phyloP scores from a whole-genome alignment of 1,140 invertebrate species.

The Drosophila lini region DNA sequence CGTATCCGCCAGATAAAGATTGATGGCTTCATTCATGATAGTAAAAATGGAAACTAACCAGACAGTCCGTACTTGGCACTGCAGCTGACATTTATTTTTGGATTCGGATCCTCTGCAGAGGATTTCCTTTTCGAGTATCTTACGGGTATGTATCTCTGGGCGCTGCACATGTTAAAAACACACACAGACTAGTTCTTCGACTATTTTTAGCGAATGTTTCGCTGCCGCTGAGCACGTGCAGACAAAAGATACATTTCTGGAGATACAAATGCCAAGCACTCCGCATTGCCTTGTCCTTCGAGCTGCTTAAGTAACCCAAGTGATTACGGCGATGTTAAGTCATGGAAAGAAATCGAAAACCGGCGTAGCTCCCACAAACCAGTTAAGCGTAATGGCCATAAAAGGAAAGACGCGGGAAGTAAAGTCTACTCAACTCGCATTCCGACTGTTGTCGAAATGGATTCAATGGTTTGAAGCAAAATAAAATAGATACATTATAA shows the following conservation, averaged over 20 bases:
- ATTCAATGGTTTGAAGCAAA: neutral
- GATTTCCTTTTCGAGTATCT: constrained; percentile 23
- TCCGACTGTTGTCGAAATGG: constrained; percentile 8
- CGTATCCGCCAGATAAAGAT: constrained; percentile 61
- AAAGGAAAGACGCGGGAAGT: constrained; percentile 34
- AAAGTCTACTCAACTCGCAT: constrained; percentile 5
- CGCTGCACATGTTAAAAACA: constrained; percentile 11
- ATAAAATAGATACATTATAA: neutral
- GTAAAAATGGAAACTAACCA: constrained; percentile 15
- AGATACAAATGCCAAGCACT: constrained; percentile 21
- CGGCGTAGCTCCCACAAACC: constrained; percentile 22
- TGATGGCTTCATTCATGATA: constrained; percentile 38
- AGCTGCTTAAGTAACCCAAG: constrained; percentile 32
- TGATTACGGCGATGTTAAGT: constrained; percentile 24
- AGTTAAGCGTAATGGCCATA: constrained; percentile 34
- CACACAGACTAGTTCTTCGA: neutral
- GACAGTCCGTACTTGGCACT: constrained; percentile 9
- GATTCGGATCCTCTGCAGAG: constrained; percentile 25
- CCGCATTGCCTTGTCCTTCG: constrained; percentile 26
- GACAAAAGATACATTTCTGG: constrained; percentile 29
- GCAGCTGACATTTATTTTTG: constrained; percentile 31
- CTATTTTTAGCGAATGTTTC: constrained; percentile 44
- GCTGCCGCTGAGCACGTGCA: constrained; percentile 23
- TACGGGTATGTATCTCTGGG: constrained; percentile 19
- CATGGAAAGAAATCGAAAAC: constrained; percentile 35